A percentile compares a stretch with the other conserved stretches of the same genome.
These are phyloP conservation scores for Zosterops borbonicus DNA, from an alignment of 2,113 vertebrate species.

Conservation along the genomic window DNA sequence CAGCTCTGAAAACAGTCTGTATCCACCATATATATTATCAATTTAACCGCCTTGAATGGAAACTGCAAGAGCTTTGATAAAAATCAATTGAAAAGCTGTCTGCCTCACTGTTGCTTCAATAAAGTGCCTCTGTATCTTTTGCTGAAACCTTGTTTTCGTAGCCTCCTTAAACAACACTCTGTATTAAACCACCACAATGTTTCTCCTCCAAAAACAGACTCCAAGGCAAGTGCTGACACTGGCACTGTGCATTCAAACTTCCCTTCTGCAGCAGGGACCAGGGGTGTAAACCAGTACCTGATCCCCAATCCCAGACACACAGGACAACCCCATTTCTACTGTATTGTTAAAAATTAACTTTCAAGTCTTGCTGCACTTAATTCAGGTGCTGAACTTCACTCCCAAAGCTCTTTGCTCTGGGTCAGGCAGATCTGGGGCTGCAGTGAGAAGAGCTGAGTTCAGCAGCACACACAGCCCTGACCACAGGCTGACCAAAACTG, in stretches of 20 bases:
- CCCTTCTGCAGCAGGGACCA: background rate
- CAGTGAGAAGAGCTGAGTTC: background rate
- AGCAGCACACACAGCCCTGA: background rate
- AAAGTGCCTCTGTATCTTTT: slow-evolving; percentile 36
- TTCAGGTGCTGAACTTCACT: background rate
- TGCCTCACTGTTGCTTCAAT: slow-evolving; percentile 33
- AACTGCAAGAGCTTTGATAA: slow-evolving; percentile 58
- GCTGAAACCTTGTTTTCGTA: slow-evolving; percentile 49
- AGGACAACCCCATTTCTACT: background rate
- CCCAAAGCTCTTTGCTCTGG: background rate
- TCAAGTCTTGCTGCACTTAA: background rate
- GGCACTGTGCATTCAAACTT: background rate
- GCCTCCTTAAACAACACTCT: slow-evolving; percentile 28
- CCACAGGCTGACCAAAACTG: background rate
- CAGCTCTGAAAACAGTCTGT: slow-evolving; percentile 4
- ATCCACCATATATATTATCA: slow-evolving; percentile 38
- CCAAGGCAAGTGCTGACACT: background rate
- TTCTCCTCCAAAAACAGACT: background rate
- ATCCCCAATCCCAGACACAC: background rate
- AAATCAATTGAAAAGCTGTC: slow-evolving; percentile 60
- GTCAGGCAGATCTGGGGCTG: background rate
- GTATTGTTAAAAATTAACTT: background rate
- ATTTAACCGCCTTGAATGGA: slow-evolving; percentile 50
- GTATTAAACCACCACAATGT: background rate
- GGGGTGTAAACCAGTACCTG: background rate